Base-by-base conservation (phyloP, 1,140 invertebrate genomes). In the Procambarus virginalis region DNA sequence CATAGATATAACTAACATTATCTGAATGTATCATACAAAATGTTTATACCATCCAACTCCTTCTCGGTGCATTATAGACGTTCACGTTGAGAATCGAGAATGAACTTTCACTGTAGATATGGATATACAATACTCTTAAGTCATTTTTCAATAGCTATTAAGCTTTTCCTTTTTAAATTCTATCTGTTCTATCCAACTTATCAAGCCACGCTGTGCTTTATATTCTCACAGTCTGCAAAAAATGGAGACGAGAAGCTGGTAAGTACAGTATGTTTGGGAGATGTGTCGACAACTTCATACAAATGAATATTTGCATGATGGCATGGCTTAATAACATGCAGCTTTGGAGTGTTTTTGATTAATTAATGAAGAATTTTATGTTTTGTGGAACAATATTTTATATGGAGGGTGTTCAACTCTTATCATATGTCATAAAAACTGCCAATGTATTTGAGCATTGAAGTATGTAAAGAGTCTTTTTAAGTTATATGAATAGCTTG, bases 211-310 rank as follows among this genome's bases (percentile, higher is more conserved):
- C 76, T 49, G 46, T 78, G 55, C 55, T 83, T 83, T 82, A 64
- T 60, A n/a, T 82, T 83, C 70, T 49, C 73, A 76, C 83, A 85
- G 83, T 85, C 83, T 73, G 83, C 83, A 49, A 85, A 85, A 60
- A 85, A 58, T 76, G 73, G 68, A n/a, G 83, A 85, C 6, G 83
- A 85, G 34, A 85, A 85, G 48, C 45, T 85, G 83, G 83, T 85
- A 68, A 85, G 83, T 68, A 34, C 34, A 85, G 83, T 55, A 34
- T 34, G 5, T 73, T 34, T 34, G n/a, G 68, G 5, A 22, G 34
- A 73, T 34, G n/a, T 73, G 34, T 73, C 10, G 6, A 34, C n/a
- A 22, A 22, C 4, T 73, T n/a, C 34, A 34, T 73, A 34, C n/a
- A 2, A 20, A 22, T 73, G 34, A 45, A 73, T 73, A 73, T 34